Evolutionary conservation across 2,113 vertebrate genomes (phyloP).

Genomic region (Perccottus glenii): DNA sequence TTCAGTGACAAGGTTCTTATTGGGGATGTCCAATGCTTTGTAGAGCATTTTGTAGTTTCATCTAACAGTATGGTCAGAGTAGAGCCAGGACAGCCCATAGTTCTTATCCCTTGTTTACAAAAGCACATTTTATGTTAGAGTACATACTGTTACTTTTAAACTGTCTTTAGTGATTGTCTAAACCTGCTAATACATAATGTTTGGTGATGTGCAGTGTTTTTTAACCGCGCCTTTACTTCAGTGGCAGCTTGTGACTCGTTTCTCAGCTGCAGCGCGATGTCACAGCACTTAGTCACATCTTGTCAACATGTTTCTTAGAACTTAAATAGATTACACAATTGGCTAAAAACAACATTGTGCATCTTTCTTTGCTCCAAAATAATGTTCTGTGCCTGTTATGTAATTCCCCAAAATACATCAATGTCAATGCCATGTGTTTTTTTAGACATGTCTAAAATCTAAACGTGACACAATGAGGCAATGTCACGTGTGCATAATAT

Average conservation of each 20-base stretch:
- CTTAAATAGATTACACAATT: not conserved
- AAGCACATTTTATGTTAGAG: too few relatives aligned
- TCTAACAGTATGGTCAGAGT: too few relatives aligned
- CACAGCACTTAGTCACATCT: not conserved
- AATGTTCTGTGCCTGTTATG: not conserved
- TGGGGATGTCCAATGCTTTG: too few relatives aligned
- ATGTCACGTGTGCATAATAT: not conserved
- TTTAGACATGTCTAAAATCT: constrained; percentile 1
- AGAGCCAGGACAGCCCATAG: too few relatives aligned
- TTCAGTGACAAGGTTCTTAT: too few relatives aligned
- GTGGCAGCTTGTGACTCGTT: not conserved
- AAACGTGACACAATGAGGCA: not conserved
- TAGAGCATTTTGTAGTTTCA: too few relatives aligned
- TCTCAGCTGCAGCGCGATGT: not conserved
- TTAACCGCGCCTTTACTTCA: not conserved
- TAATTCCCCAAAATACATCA: not conserved
- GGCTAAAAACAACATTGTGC: not conserved
- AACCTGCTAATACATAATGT: not conserved
- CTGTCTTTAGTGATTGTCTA: too few relatives aligned
- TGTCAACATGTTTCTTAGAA: not conserved
- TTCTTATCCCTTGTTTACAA: too few relatives aligned
- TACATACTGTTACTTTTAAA: too few relatives aligned
- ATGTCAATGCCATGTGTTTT: not conserved
- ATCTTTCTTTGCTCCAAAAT: not conserved
- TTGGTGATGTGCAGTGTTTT: not conserved